Conservation (phyloP, 1,140 invertebrate species). For the Diorhabda elongata region DNA sequence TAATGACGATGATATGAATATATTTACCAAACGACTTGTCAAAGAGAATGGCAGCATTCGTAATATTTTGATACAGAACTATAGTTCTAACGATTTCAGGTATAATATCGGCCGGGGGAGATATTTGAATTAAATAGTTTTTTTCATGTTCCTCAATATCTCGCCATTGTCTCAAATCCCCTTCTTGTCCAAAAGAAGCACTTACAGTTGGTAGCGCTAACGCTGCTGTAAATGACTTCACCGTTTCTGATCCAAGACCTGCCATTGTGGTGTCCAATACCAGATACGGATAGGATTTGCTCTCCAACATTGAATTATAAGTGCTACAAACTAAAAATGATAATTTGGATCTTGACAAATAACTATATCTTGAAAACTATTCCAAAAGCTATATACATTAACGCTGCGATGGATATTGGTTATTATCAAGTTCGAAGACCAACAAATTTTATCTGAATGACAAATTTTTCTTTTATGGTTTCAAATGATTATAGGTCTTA, state of each 20-base stretch:
- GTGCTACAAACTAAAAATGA: slow-evolving; percentile 60
- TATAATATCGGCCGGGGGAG: slow-evolving; percentile 78
- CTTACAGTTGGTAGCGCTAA: slow-evolving; percentile 77
- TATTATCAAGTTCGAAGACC: too few species aligned
- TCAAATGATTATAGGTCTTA: too few species aligned
- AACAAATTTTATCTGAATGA: too few species aligned
- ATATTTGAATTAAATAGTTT: slow-evolving; percentile 68
- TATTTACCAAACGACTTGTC: slow-evolving; percentile 75
- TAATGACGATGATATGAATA: too few species aligned
- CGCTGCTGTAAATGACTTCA: slow-evolving; percentile 75
- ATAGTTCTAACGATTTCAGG: slow-evolving; percentile 77
- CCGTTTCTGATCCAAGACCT: slow-evolving; percentile 72
- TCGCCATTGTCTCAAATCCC: slow-evolving; percentile 76
- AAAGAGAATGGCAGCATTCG: slow-evolving; percentile 85
- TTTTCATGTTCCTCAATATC: slow-evolving; percentile 62
- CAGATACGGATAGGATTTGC: slow-evolving; percentile 65
- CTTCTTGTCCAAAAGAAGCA: slow-evolving; percentile 76
- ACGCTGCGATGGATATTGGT: too few species aligned
- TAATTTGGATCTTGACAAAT: background rate
- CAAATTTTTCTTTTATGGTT: too few species aligned
- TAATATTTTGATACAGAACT: slow-evolving; percentile 76
- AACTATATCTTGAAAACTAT: too few species aligned
- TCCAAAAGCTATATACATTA: too few species aligned
- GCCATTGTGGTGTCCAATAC: slow-evolving; percentile 74
- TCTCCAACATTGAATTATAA: slow-evolving; percentile 60